Base-by-base conservation (phyloP, 1,140 invertebrate genomes). In the Spodoptera litura region DNA sequence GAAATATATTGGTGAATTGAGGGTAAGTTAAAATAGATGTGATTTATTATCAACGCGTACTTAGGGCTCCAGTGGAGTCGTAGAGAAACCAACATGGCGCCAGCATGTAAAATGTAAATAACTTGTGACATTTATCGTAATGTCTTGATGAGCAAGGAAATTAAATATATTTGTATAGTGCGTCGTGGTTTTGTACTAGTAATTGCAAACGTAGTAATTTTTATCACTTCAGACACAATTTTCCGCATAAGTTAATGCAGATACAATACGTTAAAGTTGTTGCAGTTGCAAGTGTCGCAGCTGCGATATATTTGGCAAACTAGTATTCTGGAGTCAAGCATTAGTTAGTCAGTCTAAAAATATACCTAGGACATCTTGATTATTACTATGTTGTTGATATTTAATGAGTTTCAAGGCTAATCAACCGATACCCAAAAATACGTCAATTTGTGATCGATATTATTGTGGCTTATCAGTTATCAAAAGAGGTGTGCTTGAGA, bases 1-100 rank as follows among this genome's bases (percentile, higher is more conserved):
- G 85, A 94, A 95, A 90, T 91, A 95, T 89, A 87, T 95, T 84
- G 89, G 92, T 87, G 92, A 95, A 84, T 89, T 94, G 84, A 95
- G 93, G 87, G 95, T 96, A 94, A 96, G 95, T 95, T 86, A 70
- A 74, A 70, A 85, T 83, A 83, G 81, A 78, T 79, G 75, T 82
- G 81, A 83, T 77, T 80, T 81, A 84, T 79, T 79, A 82, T 83
- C 70, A 84, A 81, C 73, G 64, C 79, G 79, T 85, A 85, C 78
- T 66, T 74, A 91, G 89, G 88, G 88, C 90, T 92, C 89, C 91
- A 84, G 78, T 81, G 81, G 81, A 89, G 79, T 84, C 83, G 83
- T 88, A 91, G 85, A 76, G 74, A 85, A 93, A 92, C 83, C 91
- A 94, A 95, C 86, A 95, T 95, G 94, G 93, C 94, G 94, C 92